Conservation (phyloP, 1,140 invertebrate species). For the Ylistrum balloti region DNA sequence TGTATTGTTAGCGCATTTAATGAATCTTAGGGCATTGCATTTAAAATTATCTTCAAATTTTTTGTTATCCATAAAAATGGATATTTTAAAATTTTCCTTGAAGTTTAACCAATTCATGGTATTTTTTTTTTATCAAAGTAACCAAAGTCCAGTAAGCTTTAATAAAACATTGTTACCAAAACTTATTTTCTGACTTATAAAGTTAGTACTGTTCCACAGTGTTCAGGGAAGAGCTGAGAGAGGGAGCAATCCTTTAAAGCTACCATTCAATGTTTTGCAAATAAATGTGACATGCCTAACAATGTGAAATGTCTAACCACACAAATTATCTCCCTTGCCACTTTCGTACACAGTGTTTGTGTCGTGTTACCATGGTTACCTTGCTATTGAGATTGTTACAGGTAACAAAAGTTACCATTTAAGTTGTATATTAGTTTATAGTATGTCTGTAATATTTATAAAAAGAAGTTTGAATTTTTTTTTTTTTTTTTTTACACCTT, state of each 20-base stretch:
- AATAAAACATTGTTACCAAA: neutral
- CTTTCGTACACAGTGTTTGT: neutral
- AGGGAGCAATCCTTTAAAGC: neutral
- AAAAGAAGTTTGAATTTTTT: neutral
- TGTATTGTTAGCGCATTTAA: no score
- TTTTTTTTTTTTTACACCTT: neutral
- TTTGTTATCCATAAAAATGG: no score
- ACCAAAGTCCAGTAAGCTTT: neutral
- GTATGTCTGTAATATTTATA: conserved; percentile 7
- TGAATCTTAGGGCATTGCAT: no score
- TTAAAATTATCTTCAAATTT: no score
- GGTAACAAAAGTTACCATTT: neutral
- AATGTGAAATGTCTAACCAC: no score
- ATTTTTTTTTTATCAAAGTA: neutral
- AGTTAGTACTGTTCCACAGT: no score
- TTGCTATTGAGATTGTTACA: neutral
- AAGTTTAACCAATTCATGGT: no score
- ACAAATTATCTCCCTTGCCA: neutral
- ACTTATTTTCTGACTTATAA: no score
- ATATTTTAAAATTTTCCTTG: no score
- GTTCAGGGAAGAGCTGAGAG: no score
- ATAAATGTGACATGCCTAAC: no score
- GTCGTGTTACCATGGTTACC: neutral
- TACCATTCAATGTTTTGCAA: neutral
- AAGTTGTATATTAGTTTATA: neutral